Conservation (phyloP, 1,140 invertebrate species). For the Zaprionus lachaisei region DNA sequence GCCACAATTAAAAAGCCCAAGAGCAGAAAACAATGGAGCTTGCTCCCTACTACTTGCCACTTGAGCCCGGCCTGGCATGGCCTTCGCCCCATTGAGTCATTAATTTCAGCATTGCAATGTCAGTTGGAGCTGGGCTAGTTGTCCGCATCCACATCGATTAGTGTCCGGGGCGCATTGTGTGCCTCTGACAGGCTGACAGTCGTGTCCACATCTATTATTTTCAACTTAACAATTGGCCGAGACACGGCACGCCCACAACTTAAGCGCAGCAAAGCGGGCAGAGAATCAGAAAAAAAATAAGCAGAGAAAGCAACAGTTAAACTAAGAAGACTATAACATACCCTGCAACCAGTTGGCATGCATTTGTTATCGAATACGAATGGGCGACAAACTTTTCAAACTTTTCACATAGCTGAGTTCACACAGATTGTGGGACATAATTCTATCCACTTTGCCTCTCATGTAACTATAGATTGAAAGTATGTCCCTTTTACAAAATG, state of each 20-base stretch:
- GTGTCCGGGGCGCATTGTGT: constrained; percentile 64
- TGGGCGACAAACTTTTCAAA: no score
- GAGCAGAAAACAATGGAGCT: constrained; percentile 46
- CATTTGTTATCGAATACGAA: not conserved
- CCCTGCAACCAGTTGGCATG: not conserved
- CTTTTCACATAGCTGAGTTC: no score
- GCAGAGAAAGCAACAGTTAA: not conserved
- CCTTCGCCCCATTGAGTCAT: constrained; percentile 68
- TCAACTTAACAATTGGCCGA: constrained; percentile 78
- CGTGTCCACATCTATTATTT: constrained; percentile 80
- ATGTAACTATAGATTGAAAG: no score
- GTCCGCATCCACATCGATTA: constrained; percentile 71
- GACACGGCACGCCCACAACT: constrained; percentile 54
- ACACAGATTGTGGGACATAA: no score
- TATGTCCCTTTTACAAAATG: no score
- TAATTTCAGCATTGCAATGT: constrained; percentile 66
- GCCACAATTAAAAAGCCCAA: constrained; percentile 72
- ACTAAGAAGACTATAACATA: not conserved
- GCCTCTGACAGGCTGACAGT: constrained; percentile 71
- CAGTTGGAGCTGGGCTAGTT: constrained; percentile 47
- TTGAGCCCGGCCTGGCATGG: constrained; percentile 17
- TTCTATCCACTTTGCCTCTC: no score
- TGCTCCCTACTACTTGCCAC: not conserved
- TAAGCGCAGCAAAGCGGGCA: constrained; percentile 20
- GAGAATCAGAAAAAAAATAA: not conserved